Evolutionary conservation across 2,888 invertebrate genomes (phyloP), one percentile per base, ranked within the genome.

Genomic region (Gasteruption jaculator): DNA sequence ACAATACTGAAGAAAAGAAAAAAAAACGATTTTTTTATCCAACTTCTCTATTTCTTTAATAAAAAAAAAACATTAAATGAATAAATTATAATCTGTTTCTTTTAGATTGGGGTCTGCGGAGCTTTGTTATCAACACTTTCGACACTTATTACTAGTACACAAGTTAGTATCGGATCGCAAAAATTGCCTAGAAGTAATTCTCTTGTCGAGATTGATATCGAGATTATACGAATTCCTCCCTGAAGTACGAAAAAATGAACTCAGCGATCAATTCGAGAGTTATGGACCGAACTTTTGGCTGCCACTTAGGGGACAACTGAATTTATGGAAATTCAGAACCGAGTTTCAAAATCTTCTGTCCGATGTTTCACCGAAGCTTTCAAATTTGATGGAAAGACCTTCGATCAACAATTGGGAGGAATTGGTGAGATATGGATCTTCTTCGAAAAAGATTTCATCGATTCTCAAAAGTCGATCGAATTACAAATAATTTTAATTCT

Each of bases 181-280:
- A 21, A 52, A 53, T 12, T 52, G 50, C 38, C 24, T 65, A 2
- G 60, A 63, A 40, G 40, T 54, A 2, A 42, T 58, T 8, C 49
- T 67, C 10, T 22, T 69, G 3, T 42, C 50, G 7, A 58, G 53
- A 44, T 48, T 66, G 37, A 59, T 68, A 11, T 41, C 49, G 2
- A 56, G 65, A 44, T 43, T 68, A 18, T 68, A 59, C 43, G 49
- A 43, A 18, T 50, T 60, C 11, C 45, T 67, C 1, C 45, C 57
- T 7, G 57, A 54, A n/a, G 53, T 44, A 8, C 37, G 37, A 1
- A 61, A 44, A 22, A 37, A 26, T 4, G 43, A 53, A 8, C 34
- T 65, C 2, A 46, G 40, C 14, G 42, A 45, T 12, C 38, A 44
- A 41, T 12, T 21, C 48, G 1, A 51, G 55, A 4, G 56, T 49